Evolutionary conservation across 2,888 invertebrate species (phyloP).

Genomic region (Chromoteleia sp.): DNA sequence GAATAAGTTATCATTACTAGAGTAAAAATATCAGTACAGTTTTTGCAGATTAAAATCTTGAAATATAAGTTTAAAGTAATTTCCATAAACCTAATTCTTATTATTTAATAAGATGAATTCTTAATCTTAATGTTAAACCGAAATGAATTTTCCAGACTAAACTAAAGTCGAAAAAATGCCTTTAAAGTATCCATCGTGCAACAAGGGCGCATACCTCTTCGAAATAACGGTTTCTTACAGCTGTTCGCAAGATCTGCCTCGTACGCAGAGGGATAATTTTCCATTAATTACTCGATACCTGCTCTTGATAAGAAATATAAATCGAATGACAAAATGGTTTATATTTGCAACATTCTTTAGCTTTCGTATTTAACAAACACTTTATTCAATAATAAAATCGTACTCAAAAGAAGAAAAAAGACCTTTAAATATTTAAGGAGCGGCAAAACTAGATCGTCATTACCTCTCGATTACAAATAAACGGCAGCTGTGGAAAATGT

Average conservation of each 20-base stretch:
- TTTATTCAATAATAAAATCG: conserved; percentile 9
- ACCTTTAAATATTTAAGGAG: not conserved
- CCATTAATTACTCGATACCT: conserved; percentile 54
- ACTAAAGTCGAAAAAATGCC: not conserved
- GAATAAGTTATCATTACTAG: too few species aligned
- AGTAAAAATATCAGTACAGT: too few species aligned
- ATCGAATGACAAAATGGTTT: conserved; percentile 17
- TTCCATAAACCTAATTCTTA: too few species aligned
- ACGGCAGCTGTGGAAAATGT: conserved; percentile 19
- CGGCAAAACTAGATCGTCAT: conserved; percentile 6
- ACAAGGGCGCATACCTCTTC: conserved; percentile 1
- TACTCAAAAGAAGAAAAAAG: not conserved
- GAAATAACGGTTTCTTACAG: conserved; percentile 59
- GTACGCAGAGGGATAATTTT: conserved; percentile 42
- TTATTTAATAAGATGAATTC: too few species aligned
- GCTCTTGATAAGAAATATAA: conserved; percentile 9
- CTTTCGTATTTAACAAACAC: not conserved
- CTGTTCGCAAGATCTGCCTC: conserved; percentile 39
- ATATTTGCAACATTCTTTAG: conserved; percentile 11
- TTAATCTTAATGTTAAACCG: too few species aligned
- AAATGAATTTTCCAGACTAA: not conserved
- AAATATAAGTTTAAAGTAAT: too few species aligned
- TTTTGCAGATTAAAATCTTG: too few species aligned
- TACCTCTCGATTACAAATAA: conserved; percentile 4
- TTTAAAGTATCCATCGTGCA: not conserved